phyloP scores from a whole-genome alignment of 64 coral and sea anemone species.

The Montipora capricornis region DNA sequence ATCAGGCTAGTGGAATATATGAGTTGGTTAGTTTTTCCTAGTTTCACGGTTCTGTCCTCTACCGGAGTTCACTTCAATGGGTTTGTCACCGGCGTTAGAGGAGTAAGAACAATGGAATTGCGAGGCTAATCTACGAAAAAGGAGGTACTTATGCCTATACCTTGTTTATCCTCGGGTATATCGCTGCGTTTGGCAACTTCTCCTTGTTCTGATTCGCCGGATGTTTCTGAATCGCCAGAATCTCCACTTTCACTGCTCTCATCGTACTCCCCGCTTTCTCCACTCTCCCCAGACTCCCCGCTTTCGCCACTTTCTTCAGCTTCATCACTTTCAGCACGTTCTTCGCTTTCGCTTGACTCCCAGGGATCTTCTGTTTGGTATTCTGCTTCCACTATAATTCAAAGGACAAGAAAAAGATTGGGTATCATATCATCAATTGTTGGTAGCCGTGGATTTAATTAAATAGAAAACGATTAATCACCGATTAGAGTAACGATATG shows the following conservation, averaged over 20 bases:
- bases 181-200: constrained; percentile 38
- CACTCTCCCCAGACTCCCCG: constrained; percentile 31
- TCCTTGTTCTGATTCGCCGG: constrained; percentile 29
- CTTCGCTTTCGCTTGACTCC: constrained; percentile 42
- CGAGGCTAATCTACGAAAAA: neutral
- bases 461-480: too few species aligned
- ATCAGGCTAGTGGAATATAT: too few species aligned
- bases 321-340: neutral
- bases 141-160: neutral
- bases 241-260: constrained; percentile 36
- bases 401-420: neutral
- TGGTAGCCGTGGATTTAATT: too few species aligned
- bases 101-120: neutral
- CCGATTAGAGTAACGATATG: too few species aligned
- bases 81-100: neutral
- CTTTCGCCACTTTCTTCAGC: constrained; percentile 30
- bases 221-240: constrained; percentile 21
- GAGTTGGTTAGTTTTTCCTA: too few species aligned
- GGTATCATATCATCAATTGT: too few species aligned
- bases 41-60: too few species aligned
- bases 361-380: neutral
- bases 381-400: neutral
- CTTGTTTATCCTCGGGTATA: constrained; percentile 42
- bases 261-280: constrained; percentile 12
- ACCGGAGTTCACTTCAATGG: too few species aligned